Evolutionary conservation across 1,140 invertebrate species (phyloP), one percentile per base, ranked within the genome.

Genomic region (Sycophaga agraensis): DNA sequence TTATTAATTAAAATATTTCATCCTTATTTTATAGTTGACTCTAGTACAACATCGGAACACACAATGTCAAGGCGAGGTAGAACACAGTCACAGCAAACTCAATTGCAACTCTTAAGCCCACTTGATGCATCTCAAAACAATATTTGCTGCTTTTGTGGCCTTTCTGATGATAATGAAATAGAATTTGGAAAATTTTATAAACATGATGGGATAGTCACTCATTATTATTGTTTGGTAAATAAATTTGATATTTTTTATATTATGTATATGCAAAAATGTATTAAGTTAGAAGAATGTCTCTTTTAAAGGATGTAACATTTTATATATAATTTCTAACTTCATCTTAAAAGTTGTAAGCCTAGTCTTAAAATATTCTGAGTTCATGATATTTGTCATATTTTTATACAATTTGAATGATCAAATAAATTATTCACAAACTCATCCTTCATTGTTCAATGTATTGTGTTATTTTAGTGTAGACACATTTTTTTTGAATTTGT

Each of bases 161-260:
- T 59, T 7, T 19, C 59, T 8, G 75, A 82, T 0, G 70, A 83
- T 2, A 71, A 84, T 71, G 83, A 86, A 68, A 21, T 83, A 0
- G 64, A 75, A 16, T 84, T 73, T 71, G 85, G 85, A n/a, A 81
- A 82, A 55, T 70, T 85, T 17, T 79, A 85, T 50, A 62, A 76
- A 12, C 66, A 80, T 21, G 64, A 71, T 34, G 81, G 78, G 7
- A 76, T 85, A 22, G 66, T 80, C 4, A 82, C 80, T 0, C 84
- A 85, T 66, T 84, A 85, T 69, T 85, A 78, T 67, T 85, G 84
- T 62, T 66, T 85, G 72, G 83, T 84, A 78, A 73, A 67, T 51
- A 31, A n/a, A 19, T 53, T 39, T 58, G 11, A 53, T 31, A 11
- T 31, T 31, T 31, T 31, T 31, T 31, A 11, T 31, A 6, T 31